Conservation (phyloP, 2,797 vertebrate genomes). For the Euphonia xanthogaster region DNA sequence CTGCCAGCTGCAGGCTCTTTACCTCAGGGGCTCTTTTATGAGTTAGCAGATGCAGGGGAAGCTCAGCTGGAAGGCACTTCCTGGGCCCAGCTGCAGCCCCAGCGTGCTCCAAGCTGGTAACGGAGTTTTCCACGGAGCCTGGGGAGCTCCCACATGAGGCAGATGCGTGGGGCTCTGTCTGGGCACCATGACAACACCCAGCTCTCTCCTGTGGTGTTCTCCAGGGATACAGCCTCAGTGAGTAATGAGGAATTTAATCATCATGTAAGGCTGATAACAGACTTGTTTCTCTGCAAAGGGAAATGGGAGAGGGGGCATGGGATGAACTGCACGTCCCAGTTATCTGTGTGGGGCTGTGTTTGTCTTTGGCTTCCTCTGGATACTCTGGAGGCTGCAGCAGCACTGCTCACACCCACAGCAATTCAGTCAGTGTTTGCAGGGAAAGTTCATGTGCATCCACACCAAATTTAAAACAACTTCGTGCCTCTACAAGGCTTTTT, state of each 20-base stretch:
- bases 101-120: fast-evolving
- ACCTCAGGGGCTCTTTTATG: background rate
- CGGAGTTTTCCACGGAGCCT: background rate
- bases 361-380: background rate
- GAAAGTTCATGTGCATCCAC: background rate
- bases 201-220: background rate
- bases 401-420: fast-evolving
- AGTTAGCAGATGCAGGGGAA: background rate
- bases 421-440: fast-evolving
- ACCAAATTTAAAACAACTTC: background rate
- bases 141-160: background rate
- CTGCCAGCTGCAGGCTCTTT: background rate
- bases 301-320: background rate
- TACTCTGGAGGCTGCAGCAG: background rate
- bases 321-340: background rate
- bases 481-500: background rate
- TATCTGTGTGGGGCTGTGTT: background rate
- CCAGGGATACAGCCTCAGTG: background rate
- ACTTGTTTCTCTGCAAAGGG: background rate
- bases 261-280: background rate
- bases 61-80: background rate
- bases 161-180: background rate
- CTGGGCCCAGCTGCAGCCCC: background rate
- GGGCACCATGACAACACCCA: fast-evolving
- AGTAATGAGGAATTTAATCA: background rate